Evolutionary conservation across 2,113 vertebrate genomes (phyloP), one percentile per base, ranked within the genome.

Genomic region (Chunga burmeisteri): DNA sequence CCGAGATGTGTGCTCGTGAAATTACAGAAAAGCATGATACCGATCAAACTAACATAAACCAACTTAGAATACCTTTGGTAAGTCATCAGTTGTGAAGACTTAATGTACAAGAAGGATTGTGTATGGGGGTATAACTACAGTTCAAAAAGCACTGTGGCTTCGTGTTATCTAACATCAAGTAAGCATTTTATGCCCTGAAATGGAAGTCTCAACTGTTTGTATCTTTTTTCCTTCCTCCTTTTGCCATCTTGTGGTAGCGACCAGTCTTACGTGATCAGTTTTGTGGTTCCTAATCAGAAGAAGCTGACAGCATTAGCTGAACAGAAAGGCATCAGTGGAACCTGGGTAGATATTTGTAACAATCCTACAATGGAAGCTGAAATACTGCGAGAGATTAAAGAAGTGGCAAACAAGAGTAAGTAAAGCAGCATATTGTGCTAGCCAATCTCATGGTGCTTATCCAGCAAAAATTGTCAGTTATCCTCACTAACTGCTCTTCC

Each of bases 211-310:
- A 83, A 52, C 72, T 86, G 17, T 58, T 73, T 21, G 36, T 4
- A 14, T 40, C 44, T 83, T 50, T 42, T 62, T 42, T 58, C 67
- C 58, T 89, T 73, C 52, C 62, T 97, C 82, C 88, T 93, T 93
- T 86, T 90, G 52, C 59, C 44, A 68, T 81, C 62, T 44, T 49
- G 34, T 95, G 94, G 61, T 96, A 99, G 99, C 79, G 99, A 99
- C 44, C 99, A 99, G 97, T 99, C 99, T 86, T 99, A 99, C 0
- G 98, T 99, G 91, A 99, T 99, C 98, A 99, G 99, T 97, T 99
- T 99, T 89, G 99, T 99, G 98, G 99, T 99, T 95, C 99, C 99
- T 44, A 99, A 99, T 95, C 99, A 99, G 97, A 99, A 99, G 97
- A 98, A 86, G 84, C 91, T 99, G 97, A 99, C 92, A 0, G 98